Base-by-base conservation (phyloP, 2,113 vertebrate genomes). In the Tupaia tana region DNA sequence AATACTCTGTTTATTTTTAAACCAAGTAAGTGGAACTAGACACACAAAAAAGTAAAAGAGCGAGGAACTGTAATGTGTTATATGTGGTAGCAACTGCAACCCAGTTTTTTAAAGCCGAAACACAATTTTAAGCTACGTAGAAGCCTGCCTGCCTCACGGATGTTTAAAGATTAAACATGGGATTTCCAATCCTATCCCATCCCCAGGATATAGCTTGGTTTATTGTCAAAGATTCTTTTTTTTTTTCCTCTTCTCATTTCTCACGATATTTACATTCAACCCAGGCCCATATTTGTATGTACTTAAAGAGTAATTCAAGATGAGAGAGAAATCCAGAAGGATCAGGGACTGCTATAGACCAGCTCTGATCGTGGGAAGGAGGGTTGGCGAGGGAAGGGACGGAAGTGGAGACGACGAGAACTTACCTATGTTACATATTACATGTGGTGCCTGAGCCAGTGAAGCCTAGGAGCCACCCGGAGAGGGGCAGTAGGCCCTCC, bases 61-160 rank as follows among this genome's bases (percentile, higher is more conserved):
- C 34, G 31, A 89, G 86, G 74, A 86, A 81, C 83, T 86, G 93
- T 86, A 94, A 85, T 89, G 70, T 93, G 85, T 95, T 96, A 96
- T 93, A 95, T 95, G 88, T 95, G 75, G 66, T 58, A 82, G n/a
- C 63, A 64, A 83, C 85, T 92, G 79, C 22, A 92, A 89, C 34
- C 31, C 77, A 43, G n/a, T 67, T 83, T 96, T 94, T 94, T 66
- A 80, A 31, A 88, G 54, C 29, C 73, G 43, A 74, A 96, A 88
- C 66, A 90, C 79, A 43, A 54, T 34, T 74, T 52, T 71, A 85
- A 96, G 80, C 69, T 86, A 87, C 52, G 78, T 78, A 61, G 27
- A 81, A 88, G 59, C n/a, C 52, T 94, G 59, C 31, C 90, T 96
- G 31, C 7, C 78, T 61, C 69, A 71, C 88, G 73, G 24, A 85